Percentiles rank a stretch among this genome's conserved stretches.
These are phyloP conservation scores for Nyctalus aviator DNA, from an alignment of 2,797 vertebrate species.

Conservation along the genomic window DNA sequence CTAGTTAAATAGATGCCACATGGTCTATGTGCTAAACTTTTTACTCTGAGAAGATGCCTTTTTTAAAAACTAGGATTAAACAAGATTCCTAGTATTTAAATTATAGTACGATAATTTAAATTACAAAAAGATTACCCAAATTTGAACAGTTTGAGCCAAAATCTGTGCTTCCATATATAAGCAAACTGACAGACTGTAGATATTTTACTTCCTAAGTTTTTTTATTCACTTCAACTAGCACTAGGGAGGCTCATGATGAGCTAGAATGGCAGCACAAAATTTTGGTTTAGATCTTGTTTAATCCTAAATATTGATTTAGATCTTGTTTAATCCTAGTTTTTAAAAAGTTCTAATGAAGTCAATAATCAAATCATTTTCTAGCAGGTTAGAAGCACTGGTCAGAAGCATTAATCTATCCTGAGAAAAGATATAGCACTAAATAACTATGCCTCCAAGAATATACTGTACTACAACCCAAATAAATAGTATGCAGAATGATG, in stretches of 20 bases:
- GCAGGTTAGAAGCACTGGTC: background rate
- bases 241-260: background rate
- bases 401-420: background rate
- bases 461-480: background rate
- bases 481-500: background rate
- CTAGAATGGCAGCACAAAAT: background rate
- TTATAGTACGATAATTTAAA: too few relatives aligned
- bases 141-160: too few relatives aligned
- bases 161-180: background rate
- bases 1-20: background rate
- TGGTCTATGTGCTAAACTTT: background rate
- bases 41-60: background rate
- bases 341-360: background rate
- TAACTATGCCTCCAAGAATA: background rate
- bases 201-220: background rate
- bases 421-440: background rate
- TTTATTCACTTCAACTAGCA: background rate
- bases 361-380: conserved; percentile 9
- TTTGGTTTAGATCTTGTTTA: background rate
- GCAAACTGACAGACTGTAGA: background rate
- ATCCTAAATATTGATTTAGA: background rate
- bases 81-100: too few relatives aligned
- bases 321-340: background rate
- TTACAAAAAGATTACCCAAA: too few relatives aligned
- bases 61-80: too few relatives aligned